Percentiles rank a stretch among this genome's conserved stretches.
These are phyloP conservation scores for Chionoecetes opilio DNA, from an alignment of 1,140 invertebrate genomes.

Conservation along the genomic window DNA sequence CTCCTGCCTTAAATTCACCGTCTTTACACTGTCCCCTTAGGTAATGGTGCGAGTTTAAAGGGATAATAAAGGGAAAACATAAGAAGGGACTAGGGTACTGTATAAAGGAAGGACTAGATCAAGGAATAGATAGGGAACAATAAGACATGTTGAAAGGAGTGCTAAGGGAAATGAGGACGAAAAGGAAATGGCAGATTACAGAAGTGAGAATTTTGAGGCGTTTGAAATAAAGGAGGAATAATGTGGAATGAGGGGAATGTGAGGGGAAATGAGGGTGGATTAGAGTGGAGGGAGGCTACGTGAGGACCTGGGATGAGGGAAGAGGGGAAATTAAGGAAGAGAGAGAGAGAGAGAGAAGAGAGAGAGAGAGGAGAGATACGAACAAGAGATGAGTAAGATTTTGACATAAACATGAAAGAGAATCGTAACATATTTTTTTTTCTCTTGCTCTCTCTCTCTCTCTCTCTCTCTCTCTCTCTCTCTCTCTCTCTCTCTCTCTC, in stretches of 20 bases:
- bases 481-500: not conserved
- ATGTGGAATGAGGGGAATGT: not conserved
- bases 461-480: not conserved
- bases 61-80: not conserved
- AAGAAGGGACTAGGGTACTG: not conserved
- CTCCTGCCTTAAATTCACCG: too few relatives aligned
- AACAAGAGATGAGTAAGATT: not conserved
- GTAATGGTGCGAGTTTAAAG: not conserved
- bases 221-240: not conserved
- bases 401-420: conserved; percentile 53
- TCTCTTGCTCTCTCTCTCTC: not conserved
- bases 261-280: not conserved
- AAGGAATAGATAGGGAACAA: not conserved
- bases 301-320: not conserved
- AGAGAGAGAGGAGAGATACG: not conserved
- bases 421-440: not conserved
- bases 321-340: not conserved
- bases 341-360: not conserved
- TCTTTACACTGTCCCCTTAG: too few relatives aligned
- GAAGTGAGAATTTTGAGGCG: not conserved
- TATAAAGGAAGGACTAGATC: too few relatives aligned
- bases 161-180: not conserved
- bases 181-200: not conserved
- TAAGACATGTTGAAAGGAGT: not conserved
- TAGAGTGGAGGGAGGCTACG: not conserved